phyloP scores from a whole-genome alignment of 2,888 invertebrate genomes.

The Platypus cylindrus region DNA sequence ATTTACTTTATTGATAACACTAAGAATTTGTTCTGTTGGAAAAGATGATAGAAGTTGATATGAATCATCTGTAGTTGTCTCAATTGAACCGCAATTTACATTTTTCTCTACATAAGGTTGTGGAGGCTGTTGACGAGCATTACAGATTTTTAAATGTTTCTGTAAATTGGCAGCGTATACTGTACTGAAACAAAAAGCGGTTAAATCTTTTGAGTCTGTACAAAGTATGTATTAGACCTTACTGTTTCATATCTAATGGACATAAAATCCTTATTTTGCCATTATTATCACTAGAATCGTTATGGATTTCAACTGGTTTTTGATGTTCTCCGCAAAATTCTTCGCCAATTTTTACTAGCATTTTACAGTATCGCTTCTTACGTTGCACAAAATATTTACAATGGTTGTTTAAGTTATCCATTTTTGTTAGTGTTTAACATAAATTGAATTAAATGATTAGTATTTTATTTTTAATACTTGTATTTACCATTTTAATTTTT shows the following conservation, averaged over 20 bases:
- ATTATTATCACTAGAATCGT: constrained; percentile 27
- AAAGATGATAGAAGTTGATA: constrained; percentile 33
- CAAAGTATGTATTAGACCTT: constrained; percentile 27
- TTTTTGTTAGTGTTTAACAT: not conserved
- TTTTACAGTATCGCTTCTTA: constrained; percentile 63
- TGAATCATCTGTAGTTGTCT: constrained; percentile 11
- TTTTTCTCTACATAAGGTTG: constrained; percentile 43
- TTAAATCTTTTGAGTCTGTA: not conserved
- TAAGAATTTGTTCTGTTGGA: constrained; percentile 24
- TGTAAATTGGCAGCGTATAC: constrained; percentile 53
- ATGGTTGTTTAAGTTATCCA: constrained; percentile 25
- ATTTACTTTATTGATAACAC: constrained; percentile 36
- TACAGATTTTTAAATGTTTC: constrained; percentile 61
- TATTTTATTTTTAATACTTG: too few relatives aligned
- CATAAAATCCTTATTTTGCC: constrained; percentile 47
- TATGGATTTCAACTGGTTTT: constrained; percentile 9
- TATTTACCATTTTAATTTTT: too few relatives aligned
- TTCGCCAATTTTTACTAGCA: constrained; percentile 56
- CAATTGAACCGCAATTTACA: constrained; percentile 34
- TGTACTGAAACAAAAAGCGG: constrained; percentile 38
- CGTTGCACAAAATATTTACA: constrained; percentile 54
- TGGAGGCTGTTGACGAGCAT: constrained; percentile 43
- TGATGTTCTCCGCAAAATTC: constrained; percentile 62
- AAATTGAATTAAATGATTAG: not conserved
- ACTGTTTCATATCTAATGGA: constrained; percentile 64